These are phyloP conservation scores for Zaprionus gabonicus DNA, from an alignment of 1,140 invertebrate species.

Conservation along the genomic window DNA sequence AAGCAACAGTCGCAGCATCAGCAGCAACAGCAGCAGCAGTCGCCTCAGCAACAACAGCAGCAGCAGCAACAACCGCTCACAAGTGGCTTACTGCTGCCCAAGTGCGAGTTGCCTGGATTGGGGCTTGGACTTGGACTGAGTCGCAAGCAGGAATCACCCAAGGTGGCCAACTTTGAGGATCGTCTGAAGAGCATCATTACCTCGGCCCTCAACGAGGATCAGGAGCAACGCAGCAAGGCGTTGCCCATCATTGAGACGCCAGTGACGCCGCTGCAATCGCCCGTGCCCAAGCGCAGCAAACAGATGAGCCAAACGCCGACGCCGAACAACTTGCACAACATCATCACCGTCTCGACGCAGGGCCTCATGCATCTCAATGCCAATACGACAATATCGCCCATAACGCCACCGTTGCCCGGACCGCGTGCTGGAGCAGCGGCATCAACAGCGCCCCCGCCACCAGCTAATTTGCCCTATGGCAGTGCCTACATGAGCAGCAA, in stretches of 20 bases:
- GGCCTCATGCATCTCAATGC: constrained; percentile 81
- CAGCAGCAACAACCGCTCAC: constrained; percentile 45
- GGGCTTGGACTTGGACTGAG: constrained; percentile 17
- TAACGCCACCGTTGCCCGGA: constrained; percentile 77
- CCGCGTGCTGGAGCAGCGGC: constrained; percentile 71
- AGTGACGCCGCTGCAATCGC: constrained; percentile 62
- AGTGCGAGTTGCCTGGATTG: constrained; percentile 38
- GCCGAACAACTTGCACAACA: constrained; percentile 60
- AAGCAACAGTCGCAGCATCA: constrained; percentile 59
- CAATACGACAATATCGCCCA: constrained; percentile 81
- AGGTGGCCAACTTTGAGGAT: constrained; percentile 95
- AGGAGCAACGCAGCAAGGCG: constrained; percentile 86
- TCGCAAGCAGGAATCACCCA: constrained; percentile 88
- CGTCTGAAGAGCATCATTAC: constrained; percentile 96
- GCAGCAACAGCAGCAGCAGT: constrained; percentile 21
- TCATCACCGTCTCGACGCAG: constrained; percentile 81
- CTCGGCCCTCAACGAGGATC: constrained; percentile 94
- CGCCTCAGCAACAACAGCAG: constrained; percentile 51
- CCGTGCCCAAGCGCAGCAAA: constrained; percentile 72
- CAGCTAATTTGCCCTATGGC: constrained; percentile 70
- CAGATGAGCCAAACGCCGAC: constrained; percentile 28
- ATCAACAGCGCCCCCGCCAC: constrained; percentile 80
- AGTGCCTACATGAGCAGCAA: constrained; percentile 46
- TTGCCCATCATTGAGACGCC: constrained; percentile 39
- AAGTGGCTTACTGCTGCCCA: constrained; percentile 27